Base-by-base conservation (phyloP, 2,888 invertebrate genomes). In the Polyommatus iphigenia region DNA sequence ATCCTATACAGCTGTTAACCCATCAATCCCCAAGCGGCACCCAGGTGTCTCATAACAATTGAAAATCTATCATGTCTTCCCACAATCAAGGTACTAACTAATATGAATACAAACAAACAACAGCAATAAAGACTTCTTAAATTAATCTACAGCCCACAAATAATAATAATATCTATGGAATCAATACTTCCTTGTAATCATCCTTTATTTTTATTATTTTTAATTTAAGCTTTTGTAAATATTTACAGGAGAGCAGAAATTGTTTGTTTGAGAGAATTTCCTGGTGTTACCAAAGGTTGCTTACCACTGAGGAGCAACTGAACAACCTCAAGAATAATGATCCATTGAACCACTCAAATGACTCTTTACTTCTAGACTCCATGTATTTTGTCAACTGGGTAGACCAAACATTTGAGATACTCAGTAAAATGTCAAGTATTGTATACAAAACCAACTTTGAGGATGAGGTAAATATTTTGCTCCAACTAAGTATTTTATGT, bases 361-460 rank as follows among this genome's bases (percentile, higher is more conserved):
- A 89, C 29, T 87, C 90, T 0, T 82, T 90, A 2, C 84, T 89
- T 78, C 79, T 84, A 0, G 85, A 88, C 15, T 87, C 87, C 3
- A 91, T 93, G 91, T 91, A 92, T 82, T 94, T 94, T 87, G 91
- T 94, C 6, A 92, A 93, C 82, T 94, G 94, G 94, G 92, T 94
- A 81, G 94, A 94, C 80, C 90, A 92, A 80, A 91, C 92, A 78
- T 92, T 93, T 87, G 91, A 91, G 77, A 83, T 90, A 62, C 87
- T 94, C 3, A 84, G 85, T 18, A 92, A 90, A 84, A 82, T 94
- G 8, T 85, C 91, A 0, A 82, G 84, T 78, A 82, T 87, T 77
- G 85, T 91, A 13, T 92, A 90, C 79, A 89, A 84, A 80, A 89
- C 86, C 59, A 88, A 90, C 79, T 86, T 87, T 78, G 90, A 91